phyloP scores from a whole-genome alignment of 2,797 vertebrate species.

The Phoebastria nigripes region DNA sequence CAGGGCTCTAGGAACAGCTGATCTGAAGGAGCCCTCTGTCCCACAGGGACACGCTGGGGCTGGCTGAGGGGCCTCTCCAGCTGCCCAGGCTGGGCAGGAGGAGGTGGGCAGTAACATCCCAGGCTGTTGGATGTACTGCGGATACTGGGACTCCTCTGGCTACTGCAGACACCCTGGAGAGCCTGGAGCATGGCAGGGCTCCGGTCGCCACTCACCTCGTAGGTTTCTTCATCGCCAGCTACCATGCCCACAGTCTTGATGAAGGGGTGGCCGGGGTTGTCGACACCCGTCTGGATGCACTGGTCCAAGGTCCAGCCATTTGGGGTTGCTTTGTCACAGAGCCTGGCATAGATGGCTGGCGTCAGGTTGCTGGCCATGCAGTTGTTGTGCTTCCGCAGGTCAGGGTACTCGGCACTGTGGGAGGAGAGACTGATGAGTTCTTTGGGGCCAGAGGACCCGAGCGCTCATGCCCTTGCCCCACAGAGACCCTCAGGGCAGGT shows the following conservation, averaged over 20 bases:
- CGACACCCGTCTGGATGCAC: conserved; percentile 96
- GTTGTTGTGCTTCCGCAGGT: conserved; percentile 97
- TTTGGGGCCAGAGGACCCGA: neutral
- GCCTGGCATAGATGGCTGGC: conserved; percentile 87
- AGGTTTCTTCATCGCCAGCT: conserved; percentile 94
- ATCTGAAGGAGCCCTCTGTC: neutral
- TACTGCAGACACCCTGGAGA: neutral
- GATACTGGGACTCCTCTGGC: neutral
- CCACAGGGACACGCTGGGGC: neutral
- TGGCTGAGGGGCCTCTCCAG: neutral
- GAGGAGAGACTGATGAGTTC: neutral
- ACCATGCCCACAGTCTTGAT: conserved; percentile 89
- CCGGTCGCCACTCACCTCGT: conserved; percentile 82
- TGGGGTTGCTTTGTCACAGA: conserved; percentile 89
- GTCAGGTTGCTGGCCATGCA: conserved; percentile 95
- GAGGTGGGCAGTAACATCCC: neutral
- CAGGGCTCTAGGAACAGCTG: neutral
- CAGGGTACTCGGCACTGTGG: conserved; percentile 91
- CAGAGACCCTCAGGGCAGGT: neutral
- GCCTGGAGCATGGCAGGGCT: neutral
- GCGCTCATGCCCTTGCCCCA: neutral
- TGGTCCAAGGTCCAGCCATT: conserved; percentile 91
- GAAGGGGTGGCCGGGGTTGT: conserved; percentile 97
- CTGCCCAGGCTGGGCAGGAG: neutral
- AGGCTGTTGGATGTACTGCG: neutral